Percentiles rank a stretch among this genome's conserved stretches.
These are phyloP conservation scores for Ectemnius continuus DNA, from an alignment of 2,888 invertebrate genomes.

Conservation along the genomic window DNA sequence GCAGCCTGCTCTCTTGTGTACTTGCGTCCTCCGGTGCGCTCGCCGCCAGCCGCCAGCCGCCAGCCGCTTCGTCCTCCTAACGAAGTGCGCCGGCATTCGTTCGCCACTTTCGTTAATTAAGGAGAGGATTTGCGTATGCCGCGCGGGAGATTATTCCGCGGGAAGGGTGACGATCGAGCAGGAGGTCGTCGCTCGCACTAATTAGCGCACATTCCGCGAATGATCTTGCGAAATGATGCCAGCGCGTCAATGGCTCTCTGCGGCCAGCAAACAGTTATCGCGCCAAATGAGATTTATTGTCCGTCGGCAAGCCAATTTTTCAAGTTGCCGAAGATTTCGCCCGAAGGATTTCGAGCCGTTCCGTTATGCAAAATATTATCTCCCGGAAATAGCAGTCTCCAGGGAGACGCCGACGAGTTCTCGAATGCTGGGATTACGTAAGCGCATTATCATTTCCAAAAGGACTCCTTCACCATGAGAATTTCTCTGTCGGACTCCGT, in stretches of 20 bases:
- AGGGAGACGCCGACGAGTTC: background rate
- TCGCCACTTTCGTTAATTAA: conserved; percentile 44
- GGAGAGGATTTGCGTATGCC: conserved; percentile 22
- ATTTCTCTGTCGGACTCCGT: background rate
- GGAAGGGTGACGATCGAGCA: conserved; percentile 41
- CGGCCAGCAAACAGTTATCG: conserved; percentile 43
- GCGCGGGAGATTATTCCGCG: conserved; percentile 40
- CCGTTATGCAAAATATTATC: conserved; percentile 2
- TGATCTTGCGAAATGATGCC: conserved; percentile 49
- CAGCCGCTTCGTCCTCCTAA: conserved; percentile 21
- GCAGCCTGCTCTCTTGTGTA: conserved; percentile 16
- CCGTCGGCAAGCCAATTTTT: conserved; percentile 22
- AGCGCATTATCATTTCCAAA: conserved; percentile 8
- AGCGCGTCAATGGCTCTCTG: conserved; percentile 36
- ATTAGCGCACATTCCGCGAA: conserved; percentile 50
- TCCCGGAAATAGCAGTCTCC: background rate
- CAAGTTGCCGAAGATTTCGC: background rate
- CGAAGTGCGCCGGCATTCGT: conserved; percentile 40
- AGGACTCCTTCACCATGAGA: background rate
- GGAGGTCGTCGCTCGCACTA: conserved; percentile 53
- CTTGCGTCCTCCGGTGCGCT: conserved; percentile 48
- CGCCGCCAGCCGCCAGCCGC: conserved; percentile 43
- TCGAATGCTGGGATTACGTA: background rate
- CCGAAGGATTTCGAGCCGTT: background rate
- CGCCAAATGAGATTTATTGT: conserved; percentile 45